Evolutionary conservation across 2,888 invertebrate genomes (phyloP).

Genomic region (Hirtodrosophila histrioides): DNA sequence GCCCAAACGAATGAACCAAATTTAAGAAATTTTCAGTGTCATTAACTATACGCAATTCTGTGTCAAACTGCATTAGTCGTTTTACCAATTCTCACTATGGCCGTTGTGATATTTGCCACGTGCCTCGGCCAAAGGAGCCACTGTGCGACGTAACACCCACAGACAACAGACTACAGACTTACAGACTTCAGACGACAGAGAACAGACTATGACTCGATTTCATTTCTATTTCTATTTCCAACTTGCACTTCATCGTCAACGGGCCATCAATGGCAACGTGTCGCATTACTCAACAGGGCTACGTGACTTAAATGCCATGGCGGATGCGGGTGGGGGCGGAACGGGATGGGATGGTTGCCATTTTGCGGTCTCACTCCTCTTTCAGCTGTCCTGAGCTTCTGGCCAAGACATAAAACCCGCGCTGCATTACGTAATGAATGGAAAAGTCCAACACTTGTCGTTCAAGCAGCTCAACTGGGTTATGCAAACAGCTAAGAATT

Average conservation of each 20-base stretch:
- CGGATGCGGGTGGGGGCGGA: slow-evolving; percentile 8
- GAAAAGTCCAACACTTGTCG: slow-evolving; percentile 46
- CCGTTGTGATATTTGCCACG: too few relatives aligned
- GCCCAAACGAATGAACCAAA: too few relatives aligned
- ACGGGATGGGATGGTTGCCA: slow-evolving; percentile 25
- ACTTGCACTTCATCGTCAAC: slow-evolving; percentile 78
- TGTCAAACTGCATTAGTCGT: too few relatives aligned
- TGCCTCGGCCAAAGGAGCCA: too few relatives aligned
- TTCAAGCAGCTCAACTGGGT: slow-evolving; percentile 50
- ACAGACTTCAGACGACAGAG: slow-evolving; percentile 3
- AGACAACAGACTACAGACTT: slow-evolving; percentile 2
- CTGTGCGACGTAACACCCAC: not conserved
- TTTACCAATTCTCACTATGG: too few relatives aligned
- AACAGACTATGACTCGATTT: slow-evolving; percentile 29
- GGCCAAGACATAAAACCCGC: slow-evolving; percentile 58
- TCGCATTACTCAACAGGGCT: slow-evolving; percentile 79
- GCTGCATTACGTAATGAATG: slow-evolving; percentile 72
- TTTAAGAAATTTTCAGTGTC: too few relatives aligned
- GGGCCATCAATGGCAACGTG: slow-evolving; percentile 79
- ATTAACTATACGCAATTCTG: too few relatives aligned
- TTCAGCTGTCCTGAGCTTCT: slow-evolving; percentile 3
- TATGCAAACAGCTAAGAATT: slow-evolving; percentile 51
- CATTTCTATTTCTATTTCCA: slow-evolving; percentile 65
- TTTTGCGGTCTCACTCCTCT: slow-evolving; percentile 49
- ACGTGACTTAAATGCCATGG: slow-evolving; percentile 77